phyloP scores from a whole-genome alignment of 2,113 vertebrate species.

The Erinaceus europaeus region DNA sequence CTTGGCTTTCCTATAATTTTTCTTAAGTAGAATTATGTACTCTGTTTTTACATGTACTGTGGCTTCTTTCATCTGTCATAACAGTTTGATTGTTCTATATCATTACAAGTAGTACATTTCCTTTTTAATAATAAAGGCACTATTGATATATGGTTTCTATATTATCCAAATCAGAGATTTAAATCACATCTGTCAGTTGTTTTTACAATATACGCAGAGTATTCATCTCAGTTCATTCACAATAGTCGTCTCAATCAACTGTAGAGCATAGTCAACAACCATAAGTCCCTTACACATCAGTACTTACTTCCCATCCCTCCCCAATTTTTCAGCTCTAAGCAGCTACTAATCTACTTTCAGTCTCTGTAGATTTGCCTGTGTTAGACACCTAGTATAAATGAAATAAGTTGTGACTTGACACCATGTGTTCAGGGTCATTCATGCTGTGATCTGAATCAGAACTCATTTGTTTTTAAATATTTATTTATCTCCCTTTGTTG shows the following conservation, averaged over 20 bases:
- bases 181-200: not conserved
- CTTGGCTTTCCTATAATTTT: too few species aligned
- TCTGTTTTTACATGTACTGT: not conserved
- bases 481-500: too few species aligned
- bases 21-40: too few species aligned
- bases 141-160: not conserved
- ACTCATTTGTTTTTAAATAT: too few species aligned
- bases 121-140: not conserved
- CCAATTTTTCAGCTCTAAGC: not conserved
- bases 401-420: not conserved
- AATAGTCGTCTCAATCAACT: not conserved
- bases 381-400: conserved; percentile 5
- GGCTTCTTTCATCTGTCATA: not conserved
- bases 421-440: not conserved
- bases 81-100: not conserved
- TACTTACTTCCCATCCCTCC: not conserved
- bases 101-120: not conserved
- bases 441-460: not conserved
- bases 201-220: not conserved
- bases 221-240: too few species aligned
- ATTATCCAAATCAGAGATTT: not conserved
- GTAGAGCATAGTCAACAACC: not conserved
- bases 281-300: not conserved
- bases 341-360: not conserved
- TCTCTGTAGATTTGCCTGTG: not conserved